These are phyloP conservation scores for Daphoenositta chrysoptera DNA, from an alignment of 2,113 vertebrate species.

Conservation along the genomic window DNA sequence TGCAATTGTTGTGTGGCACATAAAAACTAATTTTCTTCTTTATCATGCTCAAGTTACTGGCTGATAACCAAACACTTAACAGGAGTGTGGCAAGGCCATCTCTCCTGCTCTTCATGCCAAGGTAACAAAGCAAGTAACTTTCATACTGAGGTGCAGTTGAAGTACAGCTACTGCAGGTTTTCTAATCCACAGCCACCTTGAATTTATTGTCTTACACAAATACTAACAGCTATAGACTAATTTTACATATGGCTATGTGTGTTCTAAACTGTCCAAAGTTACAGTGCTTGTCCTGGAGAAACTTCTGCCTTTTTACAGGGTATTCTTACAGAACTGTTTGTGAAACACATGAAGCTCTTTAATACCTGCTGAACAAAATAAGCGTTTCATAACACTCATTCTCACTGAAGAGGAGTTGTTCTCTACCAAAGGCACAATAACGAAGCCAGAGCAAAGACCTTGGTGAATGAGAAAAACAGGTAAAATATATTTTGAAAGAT, in stretches of 20 bases:
- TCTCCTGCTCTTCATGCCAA: neutral
- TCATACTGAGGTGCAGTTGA: neutral
- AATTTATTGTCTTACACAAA: neutral
- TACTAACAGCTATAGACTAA: neutral
- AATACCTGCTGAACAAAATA: neutral
- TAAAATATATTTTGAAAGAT: neutral
- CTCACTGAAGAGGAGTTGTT: neutral
- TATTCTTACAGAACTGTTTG: neutral
- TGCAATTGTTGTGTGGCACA: neutral
- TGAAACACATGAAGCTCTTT: neutral
- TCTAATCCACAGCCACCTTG: neutral
- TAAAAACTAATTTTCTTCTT: neutral
- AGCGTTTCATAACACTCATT: neutral
- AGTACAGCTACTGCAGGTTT: neutral
- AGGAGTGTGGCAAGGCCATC: neutral
- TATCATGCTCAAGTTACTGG: neutral
- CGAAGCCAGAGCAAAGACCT: neutral
- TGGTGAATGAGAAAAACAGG: neutral
- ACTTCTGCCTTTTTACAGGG: neutral
- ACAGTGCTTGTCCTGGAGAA: neutral
- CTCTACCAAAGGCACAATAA: neutral
- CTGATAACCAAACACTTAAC: constrained; percentile 6
- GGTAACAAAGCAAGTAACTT: neutral
- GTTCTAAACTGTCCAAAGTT: neutral
- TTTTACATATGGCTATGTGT: neutral